Evolutionary conservation across 1,140 invertebrate genomes (phyloP).

Genomic region (Dreissena rostriformis): DNA sequence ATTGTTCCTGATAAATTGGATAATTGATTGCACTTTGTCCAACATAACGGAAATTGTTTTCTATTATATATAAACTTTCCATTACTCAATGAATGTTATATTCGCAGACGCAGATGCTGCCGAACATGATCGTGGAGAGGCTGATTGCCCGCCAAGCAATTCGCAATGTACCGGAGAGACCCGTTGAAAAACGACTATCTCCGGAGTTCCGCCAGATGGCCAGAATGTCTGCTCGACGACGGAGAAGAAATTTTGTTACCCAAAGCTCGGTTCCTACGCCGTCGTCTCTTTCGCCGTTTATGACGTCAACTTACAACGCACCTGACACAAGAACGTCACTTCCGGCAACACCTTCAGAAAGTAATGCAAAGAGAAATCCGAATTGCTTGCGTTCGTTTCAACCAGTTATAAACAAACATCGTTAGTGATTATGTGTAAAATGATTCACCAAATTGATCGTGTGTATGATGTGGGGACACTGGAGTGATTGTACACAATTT

Average conservation of each 20-base stretch:
- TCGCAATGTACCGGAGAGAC: conserved; percentile 13
- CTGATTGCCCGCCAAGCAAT: conserved; percentile 16
- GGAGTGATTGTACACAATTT: too few species aligned
- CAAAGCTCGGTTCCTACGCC: conserved; percentile 38
- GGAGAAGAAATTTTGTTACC: conserved; percentile 14
- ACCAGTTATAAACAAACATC: too few species aligned
- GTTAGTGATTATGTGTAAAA: too few species aligned
- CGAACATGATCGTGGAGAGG: conserved; percentile 50
- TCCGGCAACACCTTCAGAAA: conserved; percentile 34
- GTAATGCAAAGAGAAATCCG: too few species aligned
- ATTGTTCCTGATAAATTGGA: too few species aligned
- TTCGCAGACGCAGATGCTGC: conserved; percentile 46
- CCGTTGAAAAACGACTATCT: conserved; percentile 16
- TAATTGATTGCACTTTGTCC: too few species aligned
- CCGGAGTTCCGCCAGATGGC: conserved; percentile 28
- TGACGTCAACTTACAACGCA: background rate
- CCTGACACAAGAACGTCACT: conserved; percentile 41
- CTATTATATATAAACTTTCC: too few species aligned
- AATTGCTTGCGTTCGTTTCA: too few species aligned
- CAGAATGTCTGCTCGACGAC: conserved; percentile 24
- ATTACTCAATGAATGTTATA: too few species aligned
- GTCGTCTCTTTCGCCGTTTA: conserved; percentile 35
- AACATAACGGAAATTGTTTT: too few species aligned
- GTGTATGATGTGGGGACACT: too few species aligned
- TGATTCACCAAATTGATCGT: too few species aligned